Percentiles rank a stretch among this genome's conserved stretches.
These are phyloP conservation scores for Apus apus DNA, from an alignment of 2,113 vertebrate species.

Conservation along the genomic window DNA sequence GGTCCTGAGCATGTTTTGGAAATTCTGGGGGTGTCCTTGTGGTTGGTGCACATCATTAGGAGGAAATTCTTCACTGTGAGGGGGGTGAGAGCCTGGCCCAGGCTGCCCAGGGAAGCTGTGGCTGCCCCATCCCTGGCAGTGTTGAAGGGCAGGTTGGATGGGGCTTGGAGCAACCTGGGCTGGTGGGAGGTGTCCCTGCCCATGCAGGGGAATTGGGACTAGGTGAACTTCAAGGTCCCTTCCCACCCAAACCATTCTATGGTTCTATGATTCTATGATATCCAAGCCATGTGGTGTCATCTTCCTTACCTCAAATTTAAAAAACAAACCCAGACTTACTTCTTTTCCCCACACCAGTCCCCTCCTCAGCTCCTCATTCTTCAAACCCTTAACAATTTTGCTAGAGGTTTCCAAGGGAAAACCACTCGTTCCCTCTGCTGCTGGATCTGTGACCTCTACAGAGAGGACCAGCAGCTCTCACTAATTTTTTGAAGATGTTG, in stretches of 20 bases:
- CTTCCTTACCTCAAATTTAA: neutral
- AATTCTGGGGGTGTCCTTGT: rapidly evolving
- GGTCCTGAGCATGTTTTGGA: rapidly evolving
- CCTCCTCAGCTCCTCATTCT: neutral
- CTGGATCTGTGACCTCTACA: neutral
- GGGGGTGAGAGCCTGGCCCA: too few relatives aligned
- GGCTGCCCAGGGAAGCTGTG: too few relatives aligned
- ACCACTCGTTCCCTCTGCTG: rapidly evolving
- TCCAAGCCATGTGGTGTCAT: neutral
- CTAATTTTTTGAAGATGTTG: neutral
- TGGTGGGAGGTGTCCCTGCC: too few relatives aligned
- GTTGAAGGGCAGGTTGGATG: too few relatives aligned
- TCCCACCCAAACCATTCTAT: too few relatives aligned
- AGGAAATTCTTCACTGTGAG: too few relatives aligned
- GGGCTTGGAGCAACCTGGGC: too few relatives aligned
- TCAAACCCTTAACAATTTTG: neutral
- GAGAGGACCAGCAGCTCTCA: neutral
- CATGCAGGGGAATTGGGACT: too few relatives aligned
- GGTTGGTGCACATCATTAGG: neutral
- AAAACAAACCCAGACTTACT: neutral
- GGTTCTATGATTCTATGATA: too few relatives aligned
- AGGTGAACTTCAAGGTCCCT: too few relatives aligned
- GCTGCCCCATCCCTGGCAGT: too few relatives aligned
- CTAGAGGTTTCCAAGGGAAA: neutral
- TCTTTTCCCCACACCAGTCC: neutral